Evolutionary conservation across 2,888 invertebrate species (phyloP), one percentile per base, ranked within the genome.

Genomic region (Drosophila meridionalis): DNA sequence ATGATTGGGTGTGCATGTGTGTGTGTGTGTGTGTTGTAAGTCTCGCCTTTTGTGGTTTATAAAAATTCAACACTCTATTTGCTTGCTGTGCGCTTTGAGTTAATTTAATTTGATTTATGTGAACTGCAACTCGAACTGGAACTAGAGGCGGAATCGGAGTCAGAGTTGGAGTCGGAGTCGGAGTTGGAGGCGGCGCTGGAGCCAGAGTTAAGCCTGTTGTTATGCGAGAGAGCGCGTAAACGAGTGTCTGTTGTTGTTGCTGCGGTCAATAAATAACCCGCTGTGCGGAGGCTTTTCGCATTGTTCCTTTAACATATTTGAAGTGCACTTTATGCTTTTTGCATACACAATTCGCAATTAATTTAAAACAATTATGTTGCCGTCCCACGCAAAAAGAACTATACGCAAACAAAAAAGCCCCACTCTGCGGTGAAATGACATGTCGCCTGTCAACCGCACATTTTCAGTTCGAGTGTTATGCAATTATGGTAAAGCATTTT

Each of bases 281-380:
- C 88, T 88, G 84, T 69, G 88, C 74, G 48, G 63, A 85, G 76
- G 72, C 74, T 70, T 79, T 64, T 38, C 43, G 71, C 78, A 73
- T 78, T 87, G 84, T 87, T 83, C 77, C 75, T 65, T 83, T 82
- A 79, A 79, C 83, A 85, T 74, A 82, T 83, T 84, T 85, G 88
- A 84, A 84, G 88, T 85, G 88, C 86, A 77, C 88, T 84, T 80
- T 78, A 80, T 85, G 88, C 88, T 85, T 82, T 85, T 83, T 80
- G 83, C 88, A 85, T 85, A 79, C 82, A 79, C 88, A 83, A 86
- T 78, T 88, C 73, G 87, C 88, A 86, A 86, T 86, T 86, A 86
- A 86, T 86, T 82, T 86, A 86, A 89, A 89, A 86, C 87, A 86
- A 86, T 86, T 86, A 86, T 78, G 86, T 82, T 72, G 68, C 57